These are phyloP conservation scores for Diorhabda elongata DNA, from an alignment of 1,140 invertebrate genomes.

Conservation along the genomic window DNA sequence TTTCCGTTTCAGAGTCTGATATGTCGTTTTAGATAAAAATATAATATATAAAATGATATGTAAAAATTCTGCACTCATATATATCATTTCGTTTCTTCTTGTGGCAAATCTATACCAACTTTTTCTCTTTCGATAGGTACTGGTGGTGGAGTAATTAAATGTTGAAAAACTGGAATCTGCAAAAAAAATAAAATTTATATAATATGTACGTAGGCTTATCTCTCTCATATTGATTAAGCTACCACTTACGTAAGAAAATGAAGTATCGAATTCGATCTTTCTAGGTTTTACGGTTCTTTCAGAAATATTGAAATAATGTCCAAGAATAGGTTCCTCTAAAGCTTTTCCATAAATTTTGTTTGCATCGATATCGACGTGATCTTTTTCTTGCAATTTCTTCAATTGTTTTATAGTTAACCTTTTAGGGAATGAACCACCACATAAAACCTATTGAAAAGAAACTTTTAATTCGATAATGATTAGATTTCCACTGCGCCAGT, in stretches of 20 bases:
- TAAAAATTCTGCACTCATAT: too few species aligned
- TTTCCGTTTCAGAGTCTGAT: too few species aligned
- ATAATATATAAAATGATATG: too few species aligned
- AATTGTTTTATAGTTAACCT: constrained; percentile 40
- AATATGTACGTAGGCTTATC: background rate
- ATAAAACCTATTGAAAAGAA: constrained; percentile 30
- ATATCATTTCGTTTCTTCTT: background rate
- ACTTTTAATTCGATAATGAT: too few species aligned
- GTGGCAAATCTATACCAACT: background rate
- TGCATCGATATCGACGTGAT: constrained; percentile 33
- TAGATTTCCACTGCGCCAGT: too few species aligned
- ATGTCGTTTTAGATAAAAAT: too few species aligned
- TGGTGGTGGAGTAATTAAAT: constrained; percentile 35
- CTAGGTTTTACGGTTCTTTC: constrained; percentile 35
- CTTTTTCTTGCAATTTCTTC: constrained; percentile 34
- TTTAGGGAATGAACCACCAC: constrained; percentile 36
- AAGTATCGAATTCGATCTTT: constrained; percentile 41
- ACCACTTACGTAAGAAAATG: constrained; percentile 41
- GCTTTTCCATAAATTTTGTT: constrained; percentile 42
- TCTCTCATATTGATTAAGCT: too few species aligned
- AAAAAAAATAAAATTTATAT: constrained; percentile 4
- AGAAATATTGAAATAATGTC: constrained; percentile 39
- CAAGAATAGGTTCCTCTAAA: constrained; percentile 42
- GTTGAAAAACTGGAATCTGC: constrained; percentile 43
- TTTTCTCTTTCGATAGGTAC: background rate